Conservation (phyloP, 1,140 invertebrate species). For the Whitmania pigra region DNA sequence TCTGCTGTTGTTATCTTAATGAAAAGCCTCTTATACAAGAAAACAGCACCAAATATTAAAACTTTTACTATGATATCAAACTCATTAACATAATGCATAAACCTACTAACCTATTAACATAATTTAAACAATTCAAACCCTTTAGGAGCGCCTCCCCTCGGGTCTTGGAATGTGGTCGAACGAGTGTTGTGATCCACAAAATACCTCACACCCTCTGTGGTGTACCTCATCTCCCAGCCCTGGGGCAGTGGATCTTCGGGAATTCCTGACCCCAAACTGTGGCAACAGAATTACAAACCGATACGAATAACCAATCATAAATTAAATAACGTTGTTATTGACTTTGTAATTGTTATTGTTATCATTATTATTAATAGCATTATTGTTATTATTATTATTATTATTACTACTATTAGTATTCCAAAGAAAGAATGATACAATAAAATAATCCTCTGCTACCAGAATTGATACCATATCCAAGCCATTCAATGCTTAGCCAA, state of each 20-base stretch:
- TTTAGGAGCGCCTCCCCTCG: constrained; percentile 35
- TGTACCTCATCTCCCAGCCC: constrained; percentile 88
- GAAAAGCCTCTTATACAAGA: too few species aligned
- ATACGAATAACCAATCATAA: background rate
- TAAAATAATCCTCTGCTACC: too few species aligned
- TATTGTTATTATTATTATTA: background rate
- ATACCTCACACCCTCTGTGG: constrained; percentile 74
- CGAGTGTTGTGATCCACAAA: constrained; percentile 98
- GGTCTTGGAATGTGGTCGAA: constrained; percentile 92
- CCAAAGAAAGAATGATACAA: background rate
- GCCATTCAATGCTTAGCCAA: too few species aligned
- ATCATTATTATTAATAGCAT: background rate
- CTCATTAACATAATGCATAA: too few species aligned
- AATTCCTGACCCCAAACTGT: background rate
- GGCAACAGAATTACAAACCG: background rate
- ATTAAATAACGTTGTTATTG: background rate
- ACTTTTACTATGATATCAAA: too few species aligned
- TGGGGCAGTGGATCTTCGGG: constrained; percentile 76
- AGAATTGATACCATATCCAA: too few species aligned
- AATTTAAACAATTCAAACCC: constrained; percentile 1
- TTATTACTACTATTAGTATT: background rate
- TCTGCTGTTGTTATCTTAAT: too few species aligned
- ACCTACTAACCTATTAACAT: too few species aligned
- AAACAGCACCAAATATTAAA: too few species aligned
- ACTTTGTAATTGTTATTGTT: background rate